Conservation (phyloP, 2,888 invertebrate species). For the Hirtodrosophila duncani region DNA sequence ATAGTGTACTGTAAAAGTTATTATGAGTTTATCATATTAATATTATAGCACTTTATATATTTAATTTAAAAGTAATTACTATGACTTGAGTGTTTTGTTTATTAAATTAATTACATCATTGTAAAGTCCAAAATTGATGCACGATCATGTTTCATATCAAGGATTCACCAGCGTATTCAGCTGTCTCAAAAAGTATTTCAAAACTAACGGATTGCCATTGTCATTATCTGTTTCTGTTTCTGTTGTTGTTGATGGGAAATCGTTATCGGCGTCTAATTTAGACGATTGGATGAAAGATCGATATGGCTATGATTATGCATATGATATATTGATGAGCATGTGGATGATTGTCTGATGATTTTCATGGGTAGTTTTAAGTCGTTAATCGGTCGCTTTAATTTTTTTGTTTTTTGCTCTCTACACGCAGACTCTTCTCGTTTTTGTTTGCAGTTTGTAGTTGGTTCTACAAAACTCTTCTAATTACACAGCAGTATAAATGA, state of each 20-base stretch:
- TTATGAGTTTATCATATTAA: constrained; percentile 34
- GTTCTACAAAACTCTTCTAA: constrained; percentile 23
- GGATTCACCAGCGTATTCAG: constrained; percentile 12
- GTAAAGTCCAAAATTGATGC: constrained; percentile 27
- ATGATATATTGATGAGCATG: constrained; percentile 5
- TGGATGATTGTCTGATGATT: constrained; percentile 16
- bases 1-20: constrained; percentile 54
- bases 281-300: constrained; percentile 53
- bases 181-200: constrained; percentile 22
- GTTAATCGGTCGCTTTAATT: constrained; percentile 33
- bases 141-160: constrained; percentile 6
- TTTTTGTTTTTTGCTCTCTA: constrained; percentile 15
- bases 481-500: constrained; percentile 24
- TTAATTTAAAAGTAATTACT: constrained; percentile 65
- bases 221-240: constrained; percentile 9
- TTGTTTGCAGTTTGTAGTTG: constrained; percentile 25
- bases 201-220: constrained; percentile 34
- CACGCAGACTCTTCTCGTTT: constrained; percentile 29
- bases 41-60: constrained; percentile 34
- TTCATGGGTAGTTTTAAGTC: constrained; percentile 23
- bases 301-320: constrained; percentile 28
- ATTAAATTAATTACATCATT: constrained; percentile 33
- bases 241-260: constrained; percentile 38
- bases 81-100: constrained; percentile 57
- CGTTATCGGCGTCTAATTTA: constrained; percentile 63